A percentile compares a stretch with the other conserved stretches of the same genome.
These are phyloP conservation scores for Drosophila teissieri DNA, from an alignment of 1,140 invertebrate species.

Conservation along the genomic window DNA sequence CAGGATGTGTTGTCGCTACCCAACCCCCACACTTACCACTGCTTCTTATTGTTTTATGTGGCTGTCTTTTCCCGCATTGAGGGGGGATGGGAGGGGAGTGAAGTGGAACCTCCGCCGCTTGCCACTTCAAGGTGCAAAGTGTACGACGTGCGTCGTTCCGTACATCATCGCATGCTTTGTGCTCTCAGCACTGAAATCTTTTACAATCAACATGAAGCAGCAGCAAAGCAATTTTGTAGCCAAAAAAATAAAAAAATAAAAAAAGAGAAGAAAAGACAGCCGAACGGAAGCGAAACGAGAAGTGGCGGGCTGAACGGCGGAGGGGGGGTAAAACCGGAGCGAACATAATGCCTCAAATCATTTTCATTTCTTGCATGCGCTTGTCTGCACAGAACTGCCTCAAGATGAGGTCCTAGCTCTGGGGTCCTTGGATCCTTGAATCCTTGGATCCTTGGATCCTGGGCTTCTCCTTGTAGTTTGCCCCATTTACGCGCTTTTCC, in stretches of 20 bases:
- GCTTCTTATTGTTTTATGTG: constrained; percentile 78
- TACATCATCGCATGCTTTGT: constrained; percentile 74
- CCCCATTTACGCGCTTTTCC: constrained; percentile 42
- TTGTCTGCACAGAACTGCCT: constrained; percentile 59
- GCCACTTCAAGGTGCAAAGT: constrained; percentile 67
- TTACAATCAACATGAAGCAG: constrained; percentile 60
- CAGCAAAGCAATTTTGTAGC: constrained; percentile 60
- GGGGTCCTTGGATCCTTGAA: constrained; percentile 1
- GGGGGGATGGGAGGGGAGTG: too few relatives aligned
- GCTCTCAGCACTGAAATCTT: constrained; percentile 72
- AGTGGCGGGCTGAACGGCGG: constrained; percentile 1
- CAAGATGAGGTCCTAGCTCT: constrained; percentile 26
- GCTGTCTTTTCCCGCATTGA: constrained; percentile 26
- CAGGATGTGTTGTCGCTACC: constrained; percentile 55
- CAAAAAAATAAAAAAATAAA: constrained; percentile 28
- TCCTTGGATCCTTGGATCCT: constrained; percentile 3
- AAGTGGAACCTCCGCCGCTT: constrained; percentile 10
- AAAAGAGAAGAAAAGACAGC: constrained; percentile 1
- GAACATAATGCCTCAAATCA: constrained; percentile 78
- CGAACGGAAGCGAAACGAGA: constrained; percentile 32
- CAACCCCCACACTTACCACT: constrained; percentile 48
- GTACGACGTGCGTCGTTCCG: constrained; percentile 61
- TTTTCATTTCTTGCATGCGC: constrained; percentile 74
- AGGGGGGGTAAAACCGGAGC: constrained; percentile 9
- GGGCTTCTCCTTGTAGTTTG: constrained; percentile 11